Conservation (phyloP, 2,113 vertebrate genomes). For the Dipodomys stephensi region DNA sequence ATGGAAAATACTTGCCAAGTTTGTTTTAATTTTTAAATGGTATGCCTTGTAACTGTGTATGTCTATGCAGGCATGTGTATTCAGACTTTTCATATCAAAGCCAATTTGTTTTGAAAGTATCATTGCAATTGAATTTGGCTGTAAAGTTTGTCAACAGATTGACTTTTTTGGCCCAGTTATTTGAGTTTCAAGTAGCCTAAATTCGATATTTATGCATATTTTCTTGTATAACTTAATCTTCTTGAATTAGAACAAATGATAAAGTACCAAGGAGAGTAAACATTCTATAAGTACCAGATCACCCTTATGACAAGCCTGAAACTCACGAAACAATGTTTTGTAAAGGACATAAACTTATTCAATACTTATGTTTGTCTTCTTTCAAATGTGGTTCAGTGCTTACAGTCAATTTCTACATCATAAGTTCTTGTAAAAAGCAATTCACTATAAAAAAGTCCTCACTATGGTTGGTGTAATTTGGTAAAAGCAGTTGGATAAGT, state of each 20-base stretch:
- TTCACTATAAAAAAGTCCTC: not conserved
- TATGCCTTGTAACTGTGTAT: rapidly evolving
- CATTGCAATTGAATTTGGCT: not conserved
- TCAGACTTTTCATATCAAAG: not conserved
- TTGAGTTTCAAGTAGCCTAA: not conserved
- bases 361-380: not conserved
- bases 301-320: not conserved
- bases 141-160: not conserved
- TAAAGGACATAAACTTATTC: not conserved
- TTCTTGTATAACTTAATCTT: not conserved
- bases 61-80: not conserved
- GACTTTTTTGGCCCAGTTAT: not conserved
- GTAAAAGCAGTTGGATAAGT: not conserved
- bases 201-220: not conserved
- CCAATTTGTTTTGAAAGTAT: not conserved
- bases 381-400: not conserved
- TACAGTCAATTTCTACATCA: not conserved
- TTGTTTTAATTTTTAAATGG: not conserved
- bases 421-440: not conserved
- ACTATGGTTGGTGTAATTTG: not conserved
- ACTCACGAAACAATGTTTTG: not conserved
- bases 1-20: not conserved
- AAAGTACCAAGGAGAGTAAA: not conserved
- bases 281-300: not conserved
- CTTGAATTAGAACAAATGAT: not conserved